Conservation (phyloP, 2,113 vertebrate genomes). For the Eclectus roratus region DNA sequence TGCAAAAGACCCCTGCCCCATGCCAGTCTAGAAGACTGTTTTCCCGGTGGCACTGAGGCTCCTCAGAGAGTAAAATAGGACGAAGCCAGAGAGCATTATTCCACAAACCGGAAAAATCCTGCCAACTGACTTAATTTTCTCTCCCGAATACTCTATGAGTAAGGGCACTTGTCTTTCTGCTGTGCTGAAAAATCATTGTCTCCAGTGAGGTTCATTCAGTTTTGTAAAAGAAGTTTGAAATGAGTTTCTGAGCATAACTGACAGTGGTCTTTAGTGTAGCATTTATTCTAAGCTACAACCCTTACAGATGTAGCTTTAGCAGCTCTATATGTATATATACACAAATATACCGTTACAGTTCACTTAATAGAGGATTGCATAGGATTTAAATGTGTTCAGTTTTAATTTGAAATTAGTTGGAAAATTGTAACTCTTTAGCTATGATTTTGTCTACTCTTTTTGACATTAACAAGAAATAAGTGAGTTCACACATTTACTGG, state of each 20-base stretch:
- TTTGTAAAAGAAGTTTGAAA: background rate
- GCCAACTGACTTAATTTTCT: background rate
- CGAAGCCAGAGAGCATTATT: background rate
- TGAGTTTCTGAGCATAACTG: background rate
- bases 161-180: background rate
- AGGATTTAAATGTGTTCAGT: background rate
- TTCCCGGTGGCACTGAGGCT: background rate
- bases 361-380: background rate
- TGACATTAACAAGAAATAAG: background rate
- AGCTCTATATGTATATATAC: background rate
- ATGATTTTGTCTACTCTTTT: background rate
- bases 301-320: background rate
- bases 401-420: background rate
- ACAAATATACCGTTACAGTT: background rate
- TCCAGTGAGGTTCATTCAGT: background rate
- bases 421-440: background rate
- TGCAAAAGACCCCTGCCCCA: rapidly evolving
- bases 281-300: background rate
- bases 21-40: background rate
- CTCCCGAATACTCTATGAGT: background rate
- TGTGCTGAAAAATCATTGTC: background rate
- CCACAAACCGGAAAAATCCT: background rate
- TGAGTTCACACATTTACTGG: background rate
- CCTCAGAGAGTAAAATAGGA: background rate
- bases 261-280: background rate